A percentile compares a stretch with the other conserved stretches of the same genome.
Evolutionary conservation across 2,888 invertebrate genomes (phyloP).

Genomic region (Melanostoma scalare): DNA sequence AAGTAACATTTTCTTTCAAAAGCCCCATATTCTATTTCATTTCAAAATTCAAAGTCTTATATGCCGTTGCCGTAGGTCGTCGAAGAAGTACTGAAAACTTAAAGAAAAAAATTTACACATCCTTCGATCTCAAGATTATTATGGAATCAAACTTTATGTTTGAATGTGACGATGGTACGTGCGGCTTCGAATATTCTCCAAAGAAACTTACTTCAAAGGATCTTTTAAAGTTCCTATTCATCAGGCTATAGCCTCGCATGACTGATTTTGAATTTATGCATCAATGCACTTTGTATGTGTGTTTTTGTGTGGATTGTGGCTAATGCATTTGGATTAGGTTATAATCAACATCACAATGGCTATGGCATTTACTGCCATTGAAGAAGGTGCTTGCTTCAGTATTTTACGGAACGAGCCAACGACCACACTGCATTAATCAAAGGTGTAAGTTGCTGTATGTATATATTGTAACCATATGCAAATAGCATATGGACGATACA

Average conservation of each 20-base stretch:
- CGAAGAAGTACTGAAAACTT: too few relatives aligned
- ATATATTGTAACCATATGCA: neutral
- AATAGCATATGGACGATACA: too few relatives aligned
- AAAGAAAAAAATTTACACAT: neutral
- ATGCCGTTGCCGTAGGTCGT: too few relatives aligned
- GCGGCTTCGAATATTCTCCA: neutral
- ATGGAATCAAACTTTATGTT: neutral
- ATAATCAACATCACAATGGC: conserved; percentile 45
- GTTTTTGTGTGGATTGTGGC: conserved; percentile 27
- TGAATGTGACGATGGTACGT: neutral
- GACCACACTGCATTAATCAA: conserved; percentile 15
- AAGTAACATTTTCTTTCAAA: too few relatives aligned
- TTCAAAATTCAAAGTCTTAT: too few relatives aligned
- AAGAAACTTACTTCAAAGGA: conserved; percentile 36
- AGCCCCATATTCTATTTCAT: too few relatives aligned
- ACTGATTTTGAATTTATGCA: conserved; percentile 39
- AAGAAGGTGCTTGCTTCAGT: conserved; percentile 28
- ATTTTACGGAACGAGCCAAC: conserved; percentile 6
- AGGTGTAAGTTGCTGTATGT: neutral
- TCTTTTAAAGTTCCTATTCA: conserved; percentile 12
- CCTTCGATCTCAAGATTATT: neutral
- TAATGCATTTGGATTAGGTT: conserved; percentile 50
- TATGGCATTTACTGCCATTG: conserved; percentile 34
- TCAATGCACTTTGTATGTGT: conserved; percentile 32
- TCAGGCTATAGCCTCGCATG: conserved; percentile 34